Percentiles rank a stretch among this genome's conserved stretches.
Conservation (phyloP, 2,797 vertebrate species). For the Rhinichthys osculus region DNA sequence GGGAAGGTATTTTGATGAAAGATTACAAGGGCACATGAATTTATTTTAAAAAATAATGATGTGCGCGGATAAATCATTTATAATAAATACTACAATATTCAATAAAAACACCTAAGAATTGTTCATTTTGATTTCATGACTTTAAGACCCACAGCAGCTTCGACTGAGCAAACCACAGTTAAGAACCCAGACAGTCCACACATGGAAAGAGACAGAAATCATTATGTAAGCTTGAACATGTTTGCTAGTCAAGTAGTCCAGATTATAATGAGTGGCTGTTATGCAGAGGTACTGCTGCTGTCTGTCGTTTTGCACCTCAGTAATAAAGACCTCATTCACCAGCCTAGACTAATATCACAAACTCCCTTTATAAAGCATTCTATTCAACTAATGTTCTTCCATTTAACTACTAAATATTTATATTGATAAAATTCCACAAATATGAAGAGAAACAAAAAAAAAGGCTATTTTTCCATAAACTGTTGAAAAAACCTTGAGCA, state of each 20-base stretch:
- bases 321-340: neutral
- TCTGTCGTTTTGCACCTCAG: neutral
- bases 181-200: neutral
- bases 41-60: neutral
- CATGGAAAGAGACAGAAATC: conserved; percentile 7
- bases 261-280: conserved; percentile 41
- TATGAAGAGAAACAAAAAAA: neutral
- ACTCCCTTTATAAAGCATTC: neutral
- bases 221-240: conserved; percentile 2
- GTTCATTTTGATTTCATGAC: neutral
- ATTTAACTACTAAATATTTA: neutral
- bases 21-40: neutral
- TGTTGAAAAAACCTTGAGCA: neutral
- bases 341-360: neutral
- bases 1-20: neutral
- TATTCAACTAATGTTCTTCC: neutral
- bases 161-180: neutral
- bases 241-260: conserved; percentile 31
- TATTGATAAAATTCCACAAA: neutral
- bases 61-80: neutral
- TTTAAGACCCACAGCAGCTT: neutral
- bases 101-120: neutral
- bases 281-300: conserved; percentile 13
- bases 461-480: neutral
- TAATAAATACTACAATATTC: neutral